Evolutionary conservation across 2,888 invertebrate genomes (phyloP).

Genomic region (Parasteatoda lunata): DNA sequence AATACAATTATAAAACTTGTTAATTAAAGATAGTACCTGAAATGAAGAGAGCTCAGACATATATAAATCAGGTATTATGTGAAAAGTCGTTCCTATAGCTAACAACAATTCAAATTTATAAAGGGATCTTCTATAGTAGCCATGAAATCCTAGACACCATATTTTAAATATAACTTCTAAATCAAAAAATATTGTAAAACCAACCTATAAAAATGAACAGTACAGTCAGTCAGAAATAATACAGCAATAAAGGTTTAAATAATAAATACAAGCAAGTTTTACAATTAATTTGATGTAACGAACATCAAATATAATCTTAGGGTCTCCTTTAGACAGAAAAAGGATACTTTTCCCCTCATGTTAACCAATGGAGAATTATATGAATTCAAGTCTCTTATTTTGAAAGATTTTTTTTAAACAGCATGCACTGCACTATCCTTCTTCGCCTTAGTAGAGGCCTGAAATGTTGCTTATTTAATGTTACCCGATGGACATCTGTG

Average conservation of each 20-base stretch:
- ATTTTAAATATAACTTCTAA: conserved; percentile 97
- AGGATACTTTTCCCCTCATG: no score
- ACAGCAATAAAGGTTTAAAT: neutral
- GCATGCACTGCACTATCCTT: no score
- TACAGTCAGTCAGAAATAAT: neutral
- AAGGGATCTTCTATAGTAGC: conserved; percentile 95
- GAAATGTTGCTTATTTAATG: no score
- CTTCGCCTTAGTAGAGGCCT: no score
- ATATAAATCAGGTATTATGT: conserved; percentile 88
- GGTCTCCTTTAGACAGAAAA: no score
- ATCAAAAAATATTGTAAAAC: conserved; percentile 94
- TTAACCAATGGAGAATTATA: no score
- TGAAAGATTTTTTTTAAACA: no score
- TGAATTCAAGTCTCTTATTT: no score
- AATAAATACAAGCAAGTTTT: neutral
- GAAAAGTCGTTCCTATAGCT: conserved; percentile 93
- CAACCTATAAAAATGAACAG: conserved; percentile 79
- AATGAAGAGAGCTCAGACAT: conserved; percentile 97
- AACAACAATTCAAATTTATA: conserved; percentile 97
- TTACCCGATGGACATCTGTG: no score
- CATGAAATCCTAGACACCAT: conserved; percentile 95
- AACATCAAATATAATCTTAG: no score
- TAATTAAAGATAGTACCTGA: conserved; percentile 79
- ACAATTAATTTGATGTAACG: no score
- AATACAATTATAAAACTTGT: no score